A percentile compares a stretch with the other conserved stretches of the same genome.
Conservation (phyloP, 2,888 invertebrate genomes). For the Lypha dubia region DNA sequence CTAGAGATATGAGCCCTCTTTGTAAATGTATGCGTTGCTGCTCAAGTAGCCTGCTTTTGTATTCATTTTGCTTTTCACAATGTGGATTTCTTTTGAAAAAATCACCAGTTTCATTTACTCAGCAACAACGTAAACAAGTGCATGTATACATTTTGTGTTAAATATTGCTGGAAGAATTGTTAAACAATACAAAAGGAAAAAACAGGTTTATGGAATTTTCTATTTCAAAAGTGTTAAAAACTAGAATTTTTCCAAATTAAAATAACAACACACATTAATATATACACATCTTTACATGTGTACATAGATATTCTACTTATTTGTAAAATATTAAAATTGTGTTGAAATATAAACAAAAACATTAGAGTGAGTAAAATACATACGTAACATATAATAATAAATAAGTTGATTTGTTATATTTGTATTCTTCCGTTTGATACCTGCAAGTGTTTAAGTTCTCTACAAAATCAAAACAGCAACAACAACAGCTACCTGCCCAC, state of each 20-base stretch:
- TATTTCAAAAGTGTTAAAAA: background rate
- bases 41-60: background rate
- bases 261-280: background rate
- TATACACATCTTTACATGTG: background rate
- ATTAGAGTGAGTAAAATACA: constrained; percentile 11
- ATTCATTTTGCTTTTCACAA: constrained; percentile 1
- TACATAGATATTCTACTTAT: background rate
- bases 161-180: background rate
- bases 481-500: background rate
- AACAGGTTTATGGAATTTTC: background rate
- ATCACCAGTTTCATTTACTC: constrained; percentile 27
- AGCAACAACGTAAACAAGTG: background rate
- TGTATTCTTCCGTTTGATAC: background rate
- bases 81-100: constrained; percentile 2
- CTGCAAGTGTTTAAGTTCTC: constrained; percentile 4
- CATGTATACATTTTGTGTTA: background rate
- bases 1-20: constrained; percentile 14
- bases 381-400: background rate
- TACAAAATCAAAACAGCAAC: background rate
- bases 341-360: background rate
- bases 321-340: background rate
- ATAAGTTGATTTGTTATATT: background rate
- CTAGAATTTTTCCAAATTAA: background rate
- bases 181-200: background rate
- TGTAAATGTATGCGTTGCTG: constrained; percentile 41